Conservation (phyloP, 2,113 vertebrate genomes). For the Parus major region DNA sequence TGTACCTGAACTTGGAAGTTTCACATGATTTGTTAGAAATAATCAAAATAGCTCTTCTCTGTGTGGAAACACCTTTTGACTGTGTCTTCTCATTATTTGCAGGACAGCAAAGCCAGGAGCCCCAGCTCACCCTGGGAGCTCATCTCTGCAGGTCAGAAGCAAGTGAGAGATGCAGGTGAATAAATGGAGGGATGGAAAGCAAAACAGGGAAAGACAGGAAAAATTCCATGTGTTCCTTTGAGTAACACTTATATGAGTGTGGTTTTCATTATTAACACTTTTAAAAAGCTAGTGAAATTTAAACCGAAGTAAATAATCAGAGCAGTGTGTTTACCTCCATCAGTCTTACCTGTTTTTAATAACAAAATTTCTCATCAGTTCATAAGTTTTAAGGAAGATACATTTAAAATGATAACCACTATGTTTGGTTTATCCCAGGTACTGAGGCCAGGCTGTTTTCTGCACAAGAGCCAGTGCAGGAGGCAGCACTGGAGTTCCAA, state of each 20-base stretch:
- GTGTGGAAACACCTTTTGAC: not conserved
- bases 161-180: not conserved
- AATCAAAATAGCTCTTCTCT: not conserved
- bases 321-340: not conserved
- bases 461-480: not conserved
- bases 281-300: not conserved
- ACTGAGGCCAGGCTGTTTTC: not conserved
- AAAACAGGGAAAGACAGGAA: not conserved
- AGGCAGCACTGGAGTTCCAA: not conserved
- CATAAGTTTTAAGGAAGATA: not conserved
- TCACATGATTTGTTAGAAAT: not conserved
- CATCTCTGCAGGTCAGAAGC: not conserved
- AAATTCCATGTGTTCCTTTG: not conserved
- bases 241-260: not conserved
- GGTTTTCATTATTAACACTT: not conserved
- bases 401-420: not conserved
- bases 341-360: not conserved
- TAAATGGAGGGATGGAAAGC: not conserved
- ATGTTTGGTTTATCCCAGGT: not conserved
- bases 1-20: not conserved
- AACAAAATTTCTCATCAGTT: not conserved
- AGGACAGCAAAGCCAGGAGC: not conserved
- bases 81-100: not conserved
- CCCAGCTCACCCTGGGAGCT: not conserved
- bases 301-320: not conserved